Conservation (phyloP, 2,113 vertebrate genomes). For the Lycocorax pyrrhopterus region DNA sequence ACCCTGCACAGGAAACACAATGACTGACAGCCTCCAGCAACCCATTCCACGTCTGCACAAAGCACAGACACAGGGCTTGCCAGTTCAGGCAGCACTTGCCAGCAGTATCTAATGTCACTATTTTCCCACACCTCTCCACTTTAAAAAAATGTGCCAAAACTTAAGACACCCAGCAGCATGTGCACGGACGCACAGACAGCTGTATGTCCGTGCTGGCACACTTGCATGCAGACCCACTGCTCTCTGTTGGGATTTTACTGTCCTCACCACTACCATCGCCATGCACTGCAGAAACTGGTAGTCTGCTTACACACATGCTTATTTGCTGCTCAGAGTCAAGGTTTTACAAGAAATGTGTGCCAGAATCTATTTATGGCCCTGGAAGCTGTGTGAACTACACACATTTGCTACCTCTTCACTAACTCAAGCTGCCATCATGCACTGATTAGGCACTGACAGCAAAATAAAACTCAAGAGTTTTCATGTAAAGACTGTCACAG, state of each 20-base stretch:
- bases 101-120: neutral
- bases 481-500: neutral
- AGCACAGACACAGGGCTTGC: neutral
- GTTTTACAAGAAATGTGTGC: neutral
- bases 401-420: neutral
- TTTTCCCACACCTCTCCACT: neutral
- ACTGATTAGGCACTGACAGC: neutral
- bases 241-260: neutral
- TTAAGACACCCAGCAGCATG: rapidly evolving
- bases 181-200: neutral
- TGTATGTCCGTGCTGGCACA: rapidly evolving
- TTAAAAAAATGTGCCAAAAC: neutral
- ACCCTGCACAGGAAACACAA: neutral
- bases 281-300: neutral
- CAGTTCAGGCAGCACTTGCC: neutral
- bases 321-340: neutral
- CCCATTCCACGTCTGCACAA: neutral
- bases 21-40: neutral
- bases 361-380: neutral
- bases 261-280: neutral
- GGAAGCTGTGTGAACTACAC: neutral
- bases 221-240: rapidly evolving
- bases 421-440: neutral
- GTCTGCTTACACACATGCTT: neutral
- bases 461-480: neutral